Percentiles rank a stretch among this genome's conserved stretches.
These are phyloP conservation scores for Kryptolebias marmoratus DNA, from an alignment of 2,113 vertebrate species.

Conservation along the genomic window DNA sequence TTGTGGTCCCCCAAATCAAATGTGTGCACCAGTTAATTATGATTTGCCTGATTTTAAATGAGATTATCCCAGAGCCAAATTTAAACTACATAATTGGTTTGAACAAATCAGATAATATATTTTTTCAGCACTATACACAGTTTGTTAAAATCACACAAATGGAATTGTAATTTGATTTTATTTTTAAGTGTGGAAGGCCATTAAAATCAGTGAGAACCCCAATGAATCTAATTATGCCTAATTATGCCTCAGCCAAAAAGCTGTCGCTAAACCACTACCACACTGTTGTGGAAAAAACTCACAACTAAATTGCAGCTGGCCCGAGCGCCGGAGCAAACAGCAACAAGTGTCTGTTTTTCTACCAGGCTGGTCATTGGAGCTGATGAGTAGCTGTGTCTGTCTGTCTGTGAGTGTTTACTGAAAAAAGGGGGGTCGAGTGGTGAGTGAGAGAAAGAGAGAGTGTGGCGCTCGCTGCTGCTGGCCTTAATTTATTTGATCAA, in stretches of 20 bases:
- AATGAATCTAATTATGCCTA: background rate
- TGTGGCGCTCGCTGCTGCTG: slow-evolving; percentile 38
- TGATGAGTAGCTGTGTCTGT: slow-evolving; percentile 40
- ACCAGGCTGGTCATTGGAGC: slow-evolving; percentile 36
- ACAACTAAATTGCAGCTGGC: slow-evolving; percentile 38
- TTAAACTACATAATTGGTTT: no score
- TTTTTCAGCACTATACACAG: background rate
- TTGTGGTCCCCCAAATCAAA: no score
- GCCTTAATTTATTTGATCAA: slow-evolving; percentile 76
- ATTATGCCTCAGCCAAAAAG: slow-evolving; percentile 8
- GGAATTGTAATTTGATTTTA: background rate
- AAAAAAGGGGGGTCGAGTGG: slow-evolving; percentile 10
- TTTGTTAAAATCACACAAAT: background rate
- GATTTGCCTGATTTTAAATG: no score
- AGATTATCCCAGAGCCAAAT: no score
- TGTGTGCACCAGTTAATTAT: no score
- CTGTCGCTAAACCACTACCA: slow-evolving; percentile 7
- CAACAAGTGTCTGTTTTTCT: slow-evolving; percentile 62
- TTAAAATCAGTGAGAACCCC: background rate
- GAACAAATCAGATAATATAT: background rate
- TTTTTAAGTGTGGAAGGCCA: background rate
- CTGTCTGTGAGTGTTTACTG: slow-evolving; percentile 29
- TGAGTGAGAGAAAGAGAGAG: slow-evolving; percentile 12
- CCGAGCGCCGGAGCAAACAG: slow-evolving; percentile 38
- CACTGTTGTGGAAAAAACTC: slow-evolving; percentile 25